Percentiles rank a stretch among this genome's conserved stretches.
Conservation (phyloP, 2,888 invertebrate genomes). For the Camptogramma bilineatum region DNA sequence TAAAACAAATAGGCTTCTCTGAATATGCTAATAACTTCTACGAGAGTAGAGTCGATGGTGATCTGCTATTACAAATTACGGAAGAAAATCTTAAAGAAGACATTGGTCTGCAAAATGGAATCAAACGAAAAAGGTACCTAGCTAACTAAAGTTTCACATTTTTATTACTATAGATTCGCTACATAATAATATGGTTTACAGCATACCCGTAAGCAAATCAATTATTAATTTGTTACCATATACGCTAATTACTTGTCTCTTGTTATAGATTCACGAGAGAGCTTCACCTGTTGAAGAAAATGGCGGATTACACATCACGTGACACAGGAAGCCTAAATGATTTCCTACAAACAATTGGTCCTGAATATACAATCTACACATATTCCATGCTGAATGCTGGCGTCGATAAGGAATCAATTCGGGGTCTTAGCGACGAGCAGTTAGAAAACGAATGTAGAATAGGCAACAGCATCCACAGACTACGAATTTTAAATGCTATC, state of each 20-base stretch:
- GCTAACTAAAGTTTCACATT: background rate
- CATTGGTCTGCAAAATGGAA: conserved; percentile 96
- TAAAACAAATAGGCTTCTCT: conserved; percentile 97
- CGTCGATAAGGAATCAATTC: conserved; percentile 95
- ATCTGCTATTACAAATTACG: conserved; percentile 95
- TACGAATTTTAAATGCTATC: conserved; percentile 95
- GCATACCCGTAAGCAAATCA: too few relatives aligned
- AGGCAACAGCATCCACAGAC: conserved; percentile 96
- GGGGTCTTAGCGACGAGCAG: conserved; percentile 96
- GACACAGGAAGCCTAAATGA: conserved; percentile 96
- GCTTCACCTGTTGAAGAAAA: conserved; percentile 95
- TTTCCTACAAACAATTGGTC: conserved; percentile 93
- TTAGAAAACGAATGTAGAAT: conserved; percentile 96
- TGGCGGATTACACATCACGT: conserved; percentile 98
- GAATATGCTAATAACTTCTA: conserved; percentile 93
- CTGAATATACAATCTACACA: conserved; percentile 97
- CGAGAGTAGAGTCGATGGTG: conserved; percentile 98
- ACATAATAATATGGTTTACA: too few relatives aligned
- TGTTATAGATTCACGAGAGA: conserved; percentile 93
- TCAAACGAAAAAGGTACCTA: conserved; percentile 92
- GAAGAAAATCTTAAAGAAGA: conserved; percentile 97
- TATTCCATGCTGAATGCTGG: conserved; percentile 98
- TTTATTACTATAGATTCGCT: background rate
- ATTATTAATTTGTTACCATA: background rate
- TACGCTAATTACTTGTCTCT: conserved; percentile 7